These are phyloP conservation scores for Xiphorhynchus elegans DNA, from an alignment of 2,113 vertebrate species.

Conservation along the genomic window DNA sequence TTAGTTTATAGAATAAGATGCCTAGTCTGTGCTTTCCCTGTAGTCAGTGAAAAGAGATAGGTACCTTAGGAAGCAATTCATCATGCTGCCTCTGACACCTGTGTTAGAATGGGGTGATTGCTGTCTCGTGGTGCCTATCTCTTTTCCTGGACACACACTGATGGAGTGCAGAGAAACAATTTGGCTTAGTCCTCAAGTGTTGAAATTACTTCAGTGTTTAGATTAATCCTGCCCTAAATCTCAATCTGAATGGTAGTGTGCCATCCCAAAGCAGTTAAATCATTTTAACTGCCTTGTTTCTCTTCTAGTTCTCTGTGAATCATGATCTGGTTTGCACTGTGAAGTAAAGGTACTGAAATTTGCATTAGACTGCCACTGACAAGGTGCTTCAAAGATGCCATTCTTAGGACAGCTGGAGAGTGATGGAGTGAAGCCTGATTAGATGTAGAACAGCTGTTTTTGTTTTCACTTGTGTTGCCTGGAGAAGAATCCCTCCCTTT, in stretches of 20 bases:
- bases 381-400: background rate
- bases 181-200: background rate
- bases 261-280: constrained; percentile 35
- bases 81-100: background rate
- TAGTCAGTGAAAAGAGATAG: background rate
- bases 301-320: constrained; percentile 43
- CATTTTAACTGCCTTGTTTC: constrained; percentile 66
- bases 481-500: background rate
- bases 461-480: background rate
- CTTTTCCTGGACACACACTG: constrained; percentile 15
- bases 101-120: background rate
- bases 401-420: background rate
- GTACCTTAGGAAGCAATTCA: background rate
- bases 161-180: constrained; percentile 7
- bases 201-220: constrained; percentile 34
- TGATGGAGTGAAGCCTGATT: background rate
- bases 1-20: background rate
- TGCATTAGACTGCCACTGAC: background rate
- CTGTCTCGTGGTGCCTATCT: background rate
- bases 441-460: background rate
- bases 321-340: constrained; percentile 4
- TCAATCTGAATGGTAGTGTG: background rate
- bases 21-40: background rate
- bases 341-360: constrained; percentile 34
- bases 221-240: constrained; percentile 32